Base-by-base conservation (phyloP, 2,797 vertebrate genomes). In the Moxostoma hubbsi region DNA sequence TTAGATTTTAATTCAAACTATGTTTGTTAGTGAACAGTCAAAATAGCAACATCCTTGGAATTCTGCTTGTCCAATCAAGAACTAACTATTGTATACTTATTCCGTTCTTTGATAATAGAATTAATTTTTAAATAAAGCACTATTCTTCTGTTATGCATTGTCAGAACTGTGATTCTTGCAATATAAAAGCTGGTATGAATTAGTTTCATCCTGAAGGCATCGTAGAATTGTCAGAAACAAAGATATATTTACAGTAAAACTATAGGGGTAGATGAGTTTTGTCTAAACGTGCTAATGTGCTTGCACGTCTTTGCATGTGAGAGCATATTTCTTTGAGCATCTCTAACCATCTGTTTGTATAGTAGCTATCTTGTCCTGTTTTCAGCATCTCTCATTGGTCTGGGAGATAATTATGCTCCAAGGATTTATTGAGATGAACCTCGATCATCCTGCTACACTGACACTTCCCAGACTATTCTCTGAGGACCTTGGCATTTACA, bases 361-460 rank as follows among this genome's bases (percentile, higher is more conserved):
- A 49, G 9, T 15, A 11, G 12, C 18, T 67, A n/a, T 70, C 49
- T 63, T 78, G 76, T 78, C 16, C 16, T 66, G 51, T 73, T 58
- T 65, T 47, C 18, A 64, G 9, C 59, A 64, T 64, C 36, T 45
- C 51, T 45, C 50, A 18, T 45, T 36, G 45, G 15, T 72, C 16
- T 15, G 4, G 53, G 63, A 57, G 7, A 50, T 73, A 72, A 68
- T 77, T 76, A 67, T 75, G 46, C 61, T 54, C 62, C 24, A 13
- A 73, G 55, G 62, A 76, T 16, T 67, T 11, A 18, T 18, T 9
- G 53, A 18, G n/a, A 13, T 71, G 36, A 62, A 66, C 47, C 24
- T 49, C 36, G 24, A 61, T 73, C 10, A 73, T 69, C 24, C 58
- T 49, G n/a, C 18, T 46, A 13, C 45, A 67, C 49, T 70, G 36